Conservation (phyloP, 2,888 invertebrate genomes). For the Steinernema carpocapsae region DNA sequence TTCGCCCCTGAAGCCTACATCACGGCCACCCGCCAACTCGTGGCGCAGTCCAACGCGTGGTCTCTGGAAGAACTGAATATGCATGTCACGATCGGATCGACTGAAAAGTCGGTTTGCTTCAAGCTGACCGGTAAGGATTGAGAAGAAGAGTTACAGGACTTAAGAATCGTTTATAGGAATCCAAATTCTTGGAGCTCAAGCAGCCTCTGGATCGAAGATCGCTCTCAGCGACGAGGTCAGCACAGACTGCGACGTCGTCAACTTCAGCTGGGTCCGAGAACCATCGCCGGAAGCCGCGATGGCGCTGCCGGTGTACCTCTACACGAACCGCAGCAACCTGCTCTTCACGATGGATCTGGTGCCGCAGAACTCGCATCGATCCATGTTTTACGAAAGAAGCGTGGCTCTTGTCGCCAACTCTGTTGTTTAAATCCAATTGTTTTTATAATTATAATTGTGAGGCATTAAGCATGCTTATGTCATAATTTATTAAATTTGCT, state of each 20-base stretch:
- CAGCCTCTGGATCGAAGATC: conserved; percentile 83
- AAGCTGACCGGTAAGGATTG: conserved; percentile 13
- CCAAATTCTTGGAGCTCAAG: conserved; percentile 93
- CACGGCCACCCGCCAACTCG: conserved; percentile 96
- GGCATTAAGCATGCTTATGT: not conserved
- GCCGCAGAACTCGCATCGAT: conserved; percentile 78
- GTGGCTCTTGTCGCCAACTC: conserved; percentile 94
- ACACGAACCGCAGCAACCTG: conserved; percentile 90
- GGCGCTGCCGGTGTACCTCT: conserved; percentile 93
- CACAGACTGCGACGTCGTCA: conserved; percentile 87
- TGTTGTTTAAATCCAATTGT: conserved; percentile 73
- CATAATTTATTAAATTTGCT: conserved; percentile 18
- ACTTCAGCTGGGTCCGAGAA: conserved; percentile 85
- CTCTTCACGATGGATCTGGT: conserved; percentile 93
- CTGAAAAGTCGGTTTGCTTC: conserved; percentile 33
- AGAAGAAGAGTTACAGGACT: conserved; percentile 54
- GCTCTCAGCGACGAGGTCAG: conserved; percentile 90
- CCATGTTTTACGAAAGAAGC: conserved; percentile 89
- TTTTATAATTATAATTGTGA: not conserved
- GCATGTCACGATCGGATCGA: conserved; percentile 72
- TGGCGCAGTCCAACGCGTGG: conserved; percentile 82
- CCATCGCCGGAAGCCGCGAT: conserved; percentile 71
- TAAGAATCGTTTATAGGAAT: conserved; percentile 77
- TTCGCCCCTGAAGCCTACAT: conserved; percentile 98
- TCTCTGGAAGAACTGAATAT: conserved; percentile 92